Percentiles rank a stretch among this genome's conserved stretches.
Conservation (phyloP, 1,140 invertebrate species). For the Chironomus striatipennis region DNA sequence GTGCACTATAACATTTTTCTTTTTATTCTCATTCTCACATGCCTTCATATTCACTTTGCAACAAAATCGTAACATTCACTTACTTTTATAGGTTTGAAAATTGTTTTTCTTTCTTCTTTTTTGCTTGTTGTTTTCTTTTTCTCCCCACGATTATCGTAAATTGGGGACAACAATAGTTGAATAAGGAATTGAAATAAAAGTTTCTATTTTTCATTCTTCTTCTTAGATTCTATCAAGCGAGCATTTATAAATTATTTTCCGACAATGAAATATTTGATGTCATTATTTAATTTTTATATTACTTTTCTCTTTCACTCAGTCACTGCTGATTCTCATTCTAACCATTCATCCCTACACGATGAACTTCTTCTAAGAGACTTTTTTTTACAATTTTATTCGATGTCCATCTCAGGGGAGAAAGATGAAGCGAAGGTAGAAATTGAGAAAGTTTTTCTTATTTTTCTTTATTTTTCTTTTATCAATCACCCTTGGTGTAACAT, state of each 20-base stretch:
- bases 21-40: background rate
- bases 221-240: background rate
- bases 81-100: too few relatives aligned
- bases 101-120: too few relatives aligned
- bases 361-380: too few relatives aligned
- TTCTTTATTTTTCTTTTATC: background rate
- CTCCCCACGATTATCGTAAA: background rate
- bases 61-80: too few relatives aligned
- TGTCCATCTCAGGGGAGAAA: background rate
- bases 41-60: background rate
- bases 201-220: too few relatives aligned
- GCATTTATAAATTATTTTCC: constrained; percentile 22
- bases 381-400: background rate
- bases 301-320: background rate
- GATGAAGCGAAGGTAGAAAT: background rate
- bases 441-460: background rate
- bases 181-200: too few relatives aligned
- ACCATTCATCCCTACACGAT: too few relatives aligned
- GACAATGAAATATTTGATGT: constrained; percentile 23
- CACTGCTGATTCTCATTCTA: too few relatives aligned
- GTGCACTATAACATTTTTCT: background rate
- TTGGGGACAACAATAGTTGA: background rate
- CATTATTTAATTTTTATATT: constrained; percentile 24
- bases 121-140: too few relatives aligned
- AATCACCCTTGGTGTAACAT: too few relatives aligned